Base-by-base conservation (phyloP, 2,113 vertebrate genomes). In the Ceyx margarethae region DNA sequence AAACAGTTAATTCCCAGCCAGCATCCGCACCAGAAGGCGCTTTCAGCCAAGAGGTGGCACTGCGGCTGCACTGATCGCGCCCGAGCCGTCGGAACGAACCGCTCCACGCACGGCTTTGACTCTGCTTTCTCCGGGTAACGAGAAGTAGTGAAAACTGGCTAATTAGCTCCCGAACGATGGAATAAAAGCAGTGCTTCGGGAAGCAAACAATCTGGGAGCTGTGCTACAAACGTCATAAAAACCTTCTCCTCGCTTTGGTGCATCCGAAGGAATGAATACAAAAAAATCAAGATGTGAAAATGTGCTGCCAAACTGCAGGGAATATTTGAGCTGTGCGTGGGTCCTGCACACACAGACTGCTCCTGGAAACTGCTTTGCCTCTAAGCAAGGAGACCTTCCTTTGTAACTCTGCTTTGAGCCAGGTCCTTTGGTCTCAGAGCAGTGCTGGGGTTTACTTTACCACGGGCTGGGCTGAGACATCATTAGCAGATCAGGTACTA, bases 31-130 rank as follows among this genome's bases (percentile, higher is more conserved):
- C 16, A 87, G 73, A 54, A 93, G 91, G 66, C 17, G 22, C 17
- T 91, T 97, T 95, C 85, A 95, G 91, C 97, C 98, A 95, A 98
- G 97, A 97, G 97, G 97, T 98, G 98, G 98, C 97, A 95, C 95
- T 98, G 93, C 93, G 89, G 94, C 94, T 95, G 92, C 97, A 94
- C 8, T 80, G 90, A 95, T 84, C 54, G 58, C 66, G 26, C 75
- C 45, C 2, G 58, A 62, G 48, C 18, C 51, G 48, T 7, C 48
- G 51, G 37, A 46, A 58, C 9, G 25, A 81, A 43, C 20, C 23
- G 9, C 28, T 37, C 50, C 8, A 5, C 28, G 15, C 1, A 0
- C 6, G n/a, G 10, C 9, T 50, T 48, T 48, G 90, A 69, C 58
- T 67, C 29, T 1, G 8, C 29, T 73, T 90, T 83, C 33, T 8